Evolutionary conservation across 2,113 vertebrate species (phyloP).

Genomic region (Eolophus roseicapilla): DNA sequence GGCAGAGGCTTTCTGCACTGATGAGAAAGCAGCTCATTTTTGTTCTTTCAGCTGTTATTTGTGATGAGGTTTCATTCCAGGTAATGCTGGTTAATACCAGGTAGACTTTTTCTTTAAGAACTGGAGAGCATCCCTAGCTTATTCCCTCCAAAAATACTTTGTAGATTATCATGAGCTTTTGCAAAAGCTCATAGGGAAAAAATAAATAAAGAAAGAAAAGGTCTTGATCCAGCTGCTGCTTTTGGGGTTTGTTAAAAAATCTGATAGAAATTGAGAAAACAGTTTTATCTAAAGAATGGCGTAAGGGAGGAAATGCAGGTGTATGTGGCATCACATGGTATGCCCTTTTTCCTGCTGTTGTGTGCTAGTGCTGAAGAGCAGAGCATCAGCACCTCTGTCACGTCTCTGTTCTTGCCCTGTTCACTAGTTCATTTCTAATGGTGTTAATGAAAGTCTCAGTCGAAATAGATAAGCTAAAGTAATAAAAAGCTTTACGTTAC

Average conservation of each 20-base stretch:
- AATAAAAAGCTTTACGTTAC: background rate
- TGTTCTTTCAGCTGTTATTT: background rate
- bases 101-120: background rate
- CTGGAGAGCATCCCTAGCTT: background rate
- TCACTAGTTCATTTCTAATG: background rate
- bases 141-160: background rate
- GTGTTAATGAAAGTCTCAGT: background rate
- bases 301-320: background rate
- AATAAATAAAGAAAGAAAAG: background rate
- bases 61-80: background rate
- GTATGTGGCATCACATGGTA: background rate
- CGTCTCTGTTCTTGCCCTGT: background rate
- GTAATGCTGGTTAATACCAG: background rate
- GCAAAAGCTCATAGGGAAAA: background rate
- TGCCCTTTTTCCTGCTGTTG: background rate
- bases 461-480: background rate
- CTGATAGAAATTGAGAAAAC: background rate
- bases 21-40: background rate
- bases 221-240: background rate
- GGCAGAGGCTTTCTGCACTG: background rate
- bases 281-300: background rate
- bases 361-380: background rate
- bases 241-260: background rate
- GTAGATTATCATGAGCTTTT: background rate
- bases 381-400: background rate